A percentile compares a stretch with the other conserved stretches of the same genome.
Evolutionary conservation across 1,140 invertebrate species (phyloP).

Genomic region (Euschistus heros): DNA sequence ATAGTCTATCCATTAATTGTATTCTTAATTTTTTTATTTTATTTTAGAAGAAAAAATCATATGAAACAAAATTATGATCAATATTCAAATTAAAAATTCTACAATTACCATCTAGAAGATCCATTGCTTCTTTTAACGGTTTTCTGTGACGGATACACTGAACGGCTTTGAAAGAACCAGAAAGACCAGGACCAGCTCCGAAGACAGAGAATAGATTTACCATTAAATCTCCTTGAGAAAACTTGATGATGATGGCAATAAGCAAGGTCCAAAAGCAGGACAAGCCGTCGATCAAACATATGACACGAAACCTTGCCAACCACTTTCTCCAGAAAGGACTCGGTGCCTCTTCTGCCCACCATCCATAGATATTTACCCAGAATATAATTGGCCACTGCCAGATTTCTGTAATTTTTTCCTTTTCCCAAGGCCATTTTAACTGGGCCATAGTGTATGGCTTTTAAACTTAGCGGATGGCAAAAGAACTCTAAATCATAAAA

Average conservation of each 20-base stretch:
- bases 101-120: background rate
- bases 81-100: too few species aligned
- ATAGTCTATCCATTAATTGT: too few species aligned
- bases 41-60: too few species aligned
- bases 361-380: background rate
- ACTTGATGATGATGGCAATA: background rate
- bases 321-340: background rate
- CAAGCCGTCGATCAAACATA: background rate
- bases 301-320: background rate
- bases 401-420: background rate
- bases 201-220: slow-evolving; percentile 4
- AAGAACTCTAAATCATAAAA: background rate
- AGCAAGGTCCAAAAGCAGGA: background rate
- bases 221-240: slow-evolving; percentile 1
- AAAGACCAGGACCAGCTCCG: background rate
- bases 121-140: background rate
- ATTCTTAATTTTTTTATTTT: too few species aligned
- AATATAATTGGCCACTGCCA: background rate
- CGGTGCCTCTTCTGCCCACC: slow-evolving; percentile 6
- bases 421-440: background rate
- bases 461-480: background rate
- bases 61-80: too few species aligned
- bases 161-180: background rate
- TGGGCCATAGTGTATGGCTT: background rate
- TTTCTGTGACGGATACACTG: background rate